A percentile compares a stretch with the other conserved stretches of the same genome.
Evolutionary conservation across 2,888 invertebrate genomes (phyloP).

Genomic region (Campoletis raptor): DNA sequence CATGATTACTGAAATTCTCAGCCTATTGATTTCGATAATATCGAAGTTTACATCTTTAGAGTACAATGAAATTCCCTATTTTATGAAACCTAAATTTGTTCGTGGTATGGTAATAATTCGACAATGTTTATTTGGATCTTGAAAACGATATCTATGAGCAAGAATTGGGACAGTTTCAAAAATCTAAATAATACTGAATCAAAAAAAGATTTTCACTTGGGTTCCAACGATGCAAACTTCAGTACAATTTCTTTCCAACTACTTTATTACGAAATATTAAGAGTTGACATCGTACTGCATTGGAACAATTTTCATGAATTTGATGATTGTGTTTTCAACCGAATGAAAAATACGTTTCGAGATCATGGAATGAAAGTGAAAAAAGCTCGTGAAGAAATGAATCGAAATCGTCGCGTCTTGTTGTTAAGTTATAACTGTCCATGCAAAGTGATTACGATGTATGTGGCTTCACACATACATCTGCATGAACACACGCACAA

Average conservation of each 20-base stretch:
- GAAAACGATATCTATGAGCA: neutral
- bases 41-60: no score
- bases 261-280: neutral
- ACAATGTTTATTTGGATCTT: no score
- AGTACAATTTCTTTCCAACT: neutral
- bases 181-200: neutral
- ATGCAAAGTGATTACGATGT: neutral
- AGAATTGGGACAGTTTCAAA: neutral
- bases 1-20: neutral
- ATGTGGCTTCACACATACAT: neutral
- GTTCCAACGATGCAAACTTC: neutral
- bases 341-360: conserved; percentile 1
- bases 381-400: conserved; percentile 30
- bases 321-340: neutral
- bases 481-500: neutral
- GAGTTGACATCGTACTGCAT: neutral
- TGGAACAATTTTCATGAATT: neutral
- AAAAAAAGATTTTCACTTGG: neutral
- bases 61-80: no score
- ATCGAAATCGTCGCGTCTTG: neutral
- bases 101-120: no score
- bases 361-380: conserved; percentile 3
- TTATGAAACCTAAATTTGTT: no score
- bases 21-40: neutral
- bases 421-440: neutral